Percentiles rank a stretch among this genome's conserved stretches.
Evolutionary conservation across 37 sponge, comb jelly and placozoan species (phyloP).

Genomic region (Ephydatia muelleri): DNA sequence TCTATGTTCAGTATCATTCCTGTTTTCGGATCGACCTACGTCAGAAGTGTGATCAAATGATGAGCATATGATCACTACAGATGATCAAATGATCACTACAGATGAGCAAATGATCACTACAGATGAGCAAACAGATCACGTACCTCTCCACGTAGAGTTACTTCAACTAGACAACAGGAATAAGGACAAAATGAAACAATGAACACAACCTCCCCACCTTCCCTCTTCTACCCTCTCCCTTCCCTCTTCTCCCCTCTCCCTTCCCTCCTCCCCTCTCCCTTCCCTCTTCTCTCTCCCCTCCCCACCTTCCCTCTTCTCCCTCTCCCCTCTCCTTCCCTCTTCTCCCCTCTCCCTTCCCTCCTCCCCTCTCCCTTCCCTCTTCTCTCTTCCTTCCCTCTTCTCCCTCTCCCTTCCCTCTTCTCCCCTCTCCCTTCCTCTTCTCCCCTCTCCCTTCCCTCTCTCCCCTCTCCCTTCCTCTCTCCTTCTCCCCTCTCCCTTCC

Average conservation of each 20-base stretch:
- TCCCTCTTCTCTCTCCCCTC: too few relatives aligned
- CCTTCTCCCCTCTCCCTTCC: background rate
- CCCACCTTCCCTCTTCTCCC: background rate
- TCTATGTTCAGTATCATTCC: conserved; percentile 94
- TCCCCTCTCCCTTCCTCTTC: background rate
- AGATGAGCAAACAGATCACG: background rate
- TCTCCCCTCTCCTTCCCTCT: background rate
- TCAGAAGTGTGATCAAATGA: background rate
- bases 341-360: background rate
- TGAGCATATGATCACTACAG: background rate
- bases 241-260: background rate
- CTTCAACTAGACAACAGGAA: conserved; percentile 2
- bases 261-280: background rate
- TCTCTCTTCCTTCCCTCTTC: background rate
- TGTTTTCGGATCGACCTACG: conserved; percentile 73
- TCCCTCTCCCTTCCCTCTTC: too few relatives aligned
- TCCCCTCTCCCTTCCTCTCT: background rate
- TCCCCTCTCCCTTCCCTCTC: conserved; percentile 2
- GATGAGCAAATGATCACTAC: background rate
- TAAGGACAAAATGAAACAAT: background rate
- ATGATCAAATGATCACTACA: background rate
- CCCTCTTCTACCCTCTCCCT: background rate
- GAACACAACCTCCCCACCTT: too few relatives aligned
- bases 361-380: background rate
- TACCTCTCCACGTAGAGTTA: conserved; percentile 25